Evolutionary conservation across 1,140 invertebrate genomes (phyloP).

Genomic region (Diorhabda elongata): DNA sequence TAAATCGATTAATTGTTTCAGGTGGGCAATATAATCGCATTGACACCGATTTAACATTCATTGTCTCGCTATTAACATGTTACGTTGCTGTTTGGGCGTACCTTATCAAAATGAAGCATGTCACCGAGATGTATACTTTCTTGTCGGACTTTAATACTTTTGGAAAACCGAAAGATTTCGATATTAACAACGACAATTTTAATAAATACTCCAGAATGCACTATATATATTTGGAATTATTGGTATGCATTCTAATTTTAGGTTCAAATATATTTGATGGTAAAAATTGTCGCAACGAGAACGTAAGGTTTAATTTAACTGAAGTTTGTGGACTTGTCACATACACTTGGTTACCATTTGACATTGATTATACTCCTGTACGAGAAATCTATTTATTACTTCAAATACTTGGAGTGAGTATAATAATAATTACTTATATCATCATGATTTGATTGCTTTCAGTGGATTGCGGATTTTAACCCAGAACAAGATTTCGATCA

Average conservation of each 20-base stretch:
- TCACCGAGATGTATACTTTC: not conserved
- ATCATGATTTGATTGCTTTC: too few species aligned
- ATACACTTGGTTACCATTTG: slow-evolving; percentile 20
- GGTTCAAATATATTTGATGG: not conserved
- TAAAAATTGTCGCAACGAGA: slow-evolving; percentile 4
- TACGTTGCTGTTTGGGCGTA: not conserved
- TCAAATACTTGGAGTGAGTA: too few species aligned
- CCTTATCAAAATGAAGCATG: not conserved
- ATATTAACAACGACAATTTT: not conserved
- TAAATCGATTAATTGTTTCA: not conserved
- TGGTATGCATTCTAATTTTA: not conserved
- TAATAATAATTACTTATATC: too few species aligned
- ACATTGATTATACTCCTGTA: slow-evolving; percentile 21
- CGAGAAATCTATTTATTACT: slow-evolving; percentile 6
- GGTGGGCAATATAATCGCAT: slow-evolving; percentile 3
- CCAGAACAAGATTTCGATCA: too few species aligned
- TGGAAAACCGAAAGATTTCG: slow-evolving; percentile 6
- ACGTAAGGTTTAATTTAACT: not conserved
- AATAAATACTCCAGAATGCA: not conserved
- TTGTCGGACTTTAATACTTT: not conserved
- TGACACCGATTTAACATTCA: not conserved
- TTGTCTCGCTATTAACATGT: not conserved
- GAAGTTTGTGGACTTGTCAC: slow-evolving; percentile 20
- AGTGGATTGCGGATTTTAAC: too few species aligned
- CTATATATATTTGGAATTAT: not conserved